phyloP scores from a whole-genome alignment of 2,113 vertebrate genomes.

The Oceanodroma tethys region DNA sequence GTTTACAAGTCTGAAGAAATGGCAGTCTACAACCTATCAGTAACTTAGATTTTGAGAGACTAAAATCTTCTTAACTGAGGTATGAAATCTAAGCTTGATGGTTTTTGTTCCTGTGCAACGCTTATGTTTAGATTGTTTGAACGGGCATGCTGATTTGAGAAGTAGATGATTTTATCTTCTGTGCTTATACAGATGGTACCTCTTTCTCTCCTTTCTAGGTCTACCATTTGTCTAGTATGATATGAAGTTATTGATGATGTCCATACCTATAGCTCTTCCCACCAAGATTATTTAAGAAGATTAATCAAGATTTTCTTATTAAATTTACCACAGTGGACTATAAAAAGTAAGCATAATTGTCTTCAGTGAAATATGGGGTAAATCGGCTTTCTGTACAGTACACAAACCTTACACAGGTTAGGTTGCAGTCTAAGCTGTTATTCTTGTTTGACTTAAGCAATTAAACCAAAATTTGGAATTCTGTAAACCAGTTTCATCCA shows the following conservation, averaged over 20 bases:
- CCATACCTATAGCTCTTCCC: background rate
- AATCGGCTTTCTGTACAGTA: background rate
- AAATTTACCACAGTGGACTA: background rate
- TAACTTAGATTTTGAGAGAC: background rate
- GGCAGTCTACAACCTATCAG: accelerated
- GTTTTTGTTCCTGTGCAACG: background rate
- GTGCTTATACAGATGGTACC: background rate
- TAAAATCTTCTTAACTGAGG: background rate
- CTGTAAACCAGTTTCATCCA: background rate
- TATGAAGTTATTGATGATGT: background rate
- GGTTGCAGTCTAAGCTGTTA: background rate
- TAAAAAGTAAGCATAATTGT: background rate
- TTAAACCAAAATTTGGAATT: background rate
- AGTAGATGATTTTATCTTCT: background rate
- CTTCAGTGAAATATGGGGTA: background rate
- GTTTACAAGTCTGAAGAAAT: background rate
- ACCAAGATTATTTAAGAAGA: background rate
- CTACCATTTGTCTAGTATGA: background rate
- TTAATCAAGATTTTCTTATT: background rate
- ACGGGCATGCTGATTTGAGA: background rate
- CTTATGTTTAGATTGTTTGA: background rate
- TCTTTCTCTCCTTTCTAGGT: background rate
- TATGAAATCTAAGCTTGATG: background rate
- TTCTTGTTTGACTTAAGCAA: background rate
- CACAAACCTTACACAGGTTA: background rate